Evolutionary conservation across 1,140 invertebrate genomes (phyloP), one percentile per base, ranked within the genome.

Genomic region (Scaptomyza graminum): DNA sequence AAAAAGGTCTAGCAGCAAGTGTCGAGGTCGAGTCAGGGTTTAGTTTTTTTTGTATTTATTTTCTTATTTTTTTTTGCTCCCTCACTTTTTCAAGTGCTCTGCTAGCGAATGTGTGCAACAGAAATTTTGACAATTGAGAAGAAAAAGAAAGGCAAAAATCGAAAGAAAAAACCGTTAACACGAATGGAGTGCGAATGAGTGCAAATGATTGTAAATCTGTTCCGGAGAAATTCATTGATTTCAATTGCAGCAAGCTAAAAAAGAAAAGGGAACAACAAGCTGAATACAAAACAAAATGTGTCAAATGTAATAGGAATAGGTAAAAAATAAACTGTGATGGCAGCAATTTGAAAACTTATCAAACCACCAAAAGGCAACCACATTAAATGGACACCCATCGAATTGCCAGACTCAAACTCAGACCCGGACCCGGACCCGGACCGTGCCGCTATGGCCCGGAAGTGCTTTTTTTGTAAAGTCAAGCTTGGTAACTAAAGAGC

Each of bases 211-310:
- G n/a, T 34, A 54, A 72, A 67, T 76, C 52, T 66, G 47, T 46
- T 60, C 41, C 41, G 44, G 56, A 70, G 7, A 71, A 66, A 75
- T 82, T 82, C 31, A 82, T 82, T 82, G 79, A 82, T 82, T 83
- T 74, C 64, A 83, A 79, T 68, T 74, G 79, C 60, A 81, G 52
- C 51, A 62, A 37, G 16, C 5, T 0, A 6, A 57, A 34, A 37
- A 69, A 74, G 1, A 34, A 34, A 34, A 34, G 31, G 7, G 2
- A 9, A 34, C 28, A 5, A 31, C 5, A 22, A 22, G 0, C 18
- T 3, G 18, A 22, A 22, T 22, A 22, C 18, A 22, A 22, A 22
- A 2, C 18, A 22, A 34, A 34, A 34, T 9, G 31, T 74, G 49
- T 59, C 59, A 75, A 79, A 71, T 73, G 62, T 11, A n/a, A n/a